Evolutionary conservation across 2,113 vertebrate species (phyloP).

Genomic region (Cynopterus brachyotis): DNA sequence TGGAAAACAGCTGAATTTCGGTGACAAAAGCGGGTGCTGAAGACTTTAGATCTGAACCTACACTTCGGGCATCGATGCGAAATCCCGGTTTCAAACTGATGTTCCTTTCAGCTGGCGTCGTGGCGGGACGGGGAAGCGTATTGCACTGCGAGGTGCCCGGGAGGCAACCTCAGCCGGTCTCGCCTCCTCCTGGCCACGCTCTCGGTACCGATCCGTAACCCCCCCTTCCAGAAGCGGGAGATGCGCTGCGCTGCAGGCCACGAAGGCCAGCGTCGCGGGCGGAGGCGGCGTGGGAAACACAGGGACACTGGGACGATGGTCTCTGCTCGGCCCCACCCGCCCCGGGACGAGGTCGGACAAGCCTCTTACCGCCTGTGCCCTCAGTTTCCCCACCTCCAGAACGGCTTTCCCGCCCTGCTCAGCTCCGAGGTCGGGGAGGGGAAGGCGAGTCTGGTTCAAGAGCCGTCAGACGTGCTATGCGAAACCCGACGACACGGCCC

Average conservation of each 20-base stretch:
- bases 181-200: neutral
- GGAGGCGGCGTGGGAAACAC: neutral
- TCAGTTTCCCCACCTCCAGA: neutral
- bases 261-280: neutral
- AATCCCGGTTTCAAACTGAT: neutral
- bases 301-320: neutral
- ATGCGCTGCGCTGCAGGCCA: rapidly evolving
- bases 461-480: neutral
- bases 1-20: neutral
- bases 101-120: neutral
- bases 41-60: neutral
- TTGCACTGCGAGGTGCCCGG: neutral
- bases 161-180: neutral
- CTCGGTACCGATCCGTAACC: neutral
- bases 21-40: neutral
- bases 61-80: neutral
- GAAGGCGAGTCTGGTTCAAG: neutral
- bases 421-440: neutral
- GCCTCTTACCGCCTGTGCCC: neutral
- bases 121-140: neutral
- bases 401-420: neutral
- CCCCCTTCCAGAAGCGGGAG: neutral
- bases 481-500: neutral
- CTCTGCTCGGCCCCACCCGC: neutral
- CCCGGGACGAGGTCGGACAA: neutral